Conservation (phyloP, 2,113 vertebrate genomes). For the Vombatus ursinus region DNA sequence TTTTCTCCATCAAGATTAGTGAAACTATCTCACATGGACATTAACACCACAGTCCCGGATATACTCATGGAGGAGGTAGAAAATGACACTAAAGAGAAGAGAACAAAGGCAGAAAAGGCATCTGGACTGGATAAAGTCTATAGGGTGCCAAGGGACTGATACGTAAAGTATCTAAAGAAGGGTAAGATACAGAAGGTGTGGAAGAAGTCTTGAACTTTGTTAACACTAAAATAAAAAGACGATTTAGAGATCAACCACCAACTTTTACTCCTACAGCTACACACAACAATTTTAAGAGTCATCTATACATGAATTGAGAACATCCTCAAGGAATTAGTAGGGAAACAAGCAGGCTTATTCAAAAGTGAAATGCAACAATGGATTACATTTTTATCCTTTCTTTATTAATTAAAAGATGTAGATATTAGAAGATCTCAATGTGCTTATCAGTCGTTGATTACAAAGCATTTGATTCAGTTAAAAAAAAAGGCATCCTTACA, state of each 20-base stretch:
- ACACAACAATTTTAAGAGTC: background rate
- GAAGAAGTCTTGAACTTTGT: background rate
- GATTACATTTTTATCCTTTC: background rate
- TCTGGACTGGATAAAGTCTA: background rate
- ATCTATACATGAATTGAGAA: background rate
- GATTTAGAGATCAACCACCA: background rate
- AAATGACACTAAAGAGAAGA: background rate
- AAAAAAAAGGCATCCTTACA: background rate
- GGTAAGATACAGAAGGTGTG: background rate
- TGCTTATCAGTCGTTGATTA: background rate
- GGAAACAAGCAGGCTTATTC: background rate
- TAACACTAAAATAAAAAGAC: background rate
- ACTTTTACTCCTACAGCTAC: background rate
- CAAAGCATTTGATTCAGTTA: background rate
- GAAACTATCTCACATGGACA: background rate
- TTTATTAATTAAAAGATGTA: background rate
- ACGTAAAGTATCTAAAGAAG: background rate
- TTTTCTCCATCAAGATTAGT: background rate
- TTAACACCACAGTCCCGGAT: background rate
- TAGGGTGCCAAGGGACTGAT: background rate
- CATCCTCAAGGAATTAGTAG: background rate
- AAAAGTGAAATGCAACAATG: background rate
- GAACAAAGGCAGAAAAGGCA: background rate
- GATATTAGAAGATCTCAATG: background rate
- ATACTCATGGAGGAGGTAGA: background rate